Evolutionary conservation across 2,797 vertebrate species (phyloP).

Genomic region (Synanceia verrucosa): DNA sequence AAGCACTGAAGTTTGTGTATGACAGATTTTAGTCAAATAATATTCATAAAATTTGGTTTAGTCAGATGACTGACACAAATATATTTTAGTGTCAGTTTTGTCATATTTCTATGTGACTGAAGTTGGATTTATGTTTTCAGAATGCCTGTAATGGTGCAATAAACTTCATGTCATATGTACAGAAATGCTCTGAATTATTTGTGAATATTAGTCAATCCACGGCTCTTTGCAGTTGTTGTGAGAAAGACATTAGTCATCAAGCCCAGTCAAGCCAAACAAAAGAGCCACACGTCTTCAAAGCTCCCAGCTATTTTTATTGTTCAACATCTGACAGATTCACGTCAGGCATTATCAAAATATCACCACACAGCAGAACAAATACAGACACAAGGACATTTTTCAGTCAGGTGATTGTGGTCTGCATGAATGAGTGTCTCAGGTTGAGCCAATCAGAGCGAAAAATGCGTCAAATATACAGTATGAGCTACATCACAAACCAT

Average conservation of each 20-base stretch:
- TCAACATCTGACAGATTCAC: neutral
- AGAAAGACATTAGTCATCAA: slow-evolving; percentile 2
- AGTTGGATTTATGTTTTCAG: slow-evolving; percentile 8
- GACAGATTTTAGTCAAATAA: neutral
- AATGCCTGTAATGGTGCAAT: neutral
- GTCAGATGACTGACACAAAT: neutral
- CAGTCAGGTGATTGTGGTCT: neutral
- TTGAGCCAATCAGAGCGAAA: neutral
- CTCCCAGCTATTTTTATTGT: neutral
- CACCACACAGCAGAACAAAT: neutral
- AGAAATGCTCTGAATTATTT: neutral
- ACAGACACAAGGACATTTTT: neutral
- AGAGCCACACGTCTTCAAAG: neutral
- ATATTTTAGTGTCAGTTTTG: slow-evolving; percentile 1
- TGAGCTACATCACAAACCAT: too few relatives aligned
- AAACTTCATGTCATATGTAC: slow-evolving; percentile 18
- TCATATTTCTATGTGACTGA: slow-evolving; percentile 2
- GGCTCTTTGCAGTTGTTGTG: neutral
- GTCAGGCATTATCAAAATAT: neutral
- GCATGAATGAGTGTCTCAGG: neutral
- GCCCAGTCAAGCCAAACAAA: neutral
- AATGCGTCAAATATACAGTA: too few relatives aligned
- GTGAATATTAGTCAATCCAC: neutral
- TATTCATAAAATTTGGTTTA: neutral
- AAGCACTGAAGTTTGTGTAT: neutral